These are phyloP conservation scores for Agrochola circellaris DNA, from an alignment of 2,888 invertebrate species.

Conservation along the genomic window DNA sequence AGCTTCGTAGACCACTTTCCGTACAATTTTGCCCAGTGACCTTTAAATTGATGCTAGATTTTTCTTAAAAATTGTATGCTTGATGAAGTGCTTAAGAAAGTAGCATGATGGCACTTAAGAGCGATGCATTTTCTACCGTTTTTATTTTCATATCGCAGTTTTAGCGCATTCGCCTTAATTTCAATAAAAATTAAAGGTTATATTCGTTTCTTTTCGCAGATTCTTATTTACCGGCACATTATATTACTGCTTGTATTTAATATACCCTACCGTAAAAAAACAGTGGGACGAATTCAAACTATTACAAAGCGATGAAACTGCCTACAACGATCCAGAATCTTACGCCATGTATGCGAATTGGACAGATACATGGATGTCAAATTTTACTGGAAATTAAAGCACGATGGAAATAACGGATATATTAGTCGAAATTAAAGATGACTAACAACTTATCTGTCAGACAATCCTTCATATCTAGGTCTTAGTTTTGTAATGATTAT, in stretches of 20 bases:
- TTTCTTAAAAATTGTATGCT: not conserved
- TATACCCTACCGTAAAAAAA: constrained; percentile 54
- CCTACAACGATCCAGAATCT: constrained; percentile 2
- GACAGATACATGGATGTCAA: constrained; percentile 38
- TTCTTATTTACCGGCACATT: constrained; percentile 71
- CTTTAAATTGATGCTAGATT: not conserved
- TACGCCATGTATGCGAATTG: constrained; percentile 38
- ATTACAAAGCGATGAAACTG: constrained; percentile 35
- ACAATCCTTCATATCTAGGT: no score
- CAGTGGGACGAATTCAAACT: not conserved
- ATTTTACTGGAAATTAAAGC: constrained; percentile 20
- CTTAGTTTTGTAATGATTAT: not conserved
- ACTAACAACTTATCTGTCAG: no score
- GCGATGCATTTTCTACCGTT: not conserved
- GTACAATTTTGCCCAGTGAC: not conserved
- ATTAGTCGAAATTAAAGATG: not conserved
- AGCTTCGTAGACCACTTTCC: not conserved
- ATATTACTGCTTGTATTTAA: constrained; percentile 70
- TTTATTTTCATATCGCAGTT: not conserved
- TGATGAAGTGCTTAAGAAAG: not conserved
- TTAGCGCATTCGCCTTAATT: not conserved
- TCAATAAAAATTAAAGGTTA: not conserved
- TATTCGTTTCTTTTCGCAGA: constrained; percentile 66
- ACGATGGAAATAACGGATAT: not conserved
- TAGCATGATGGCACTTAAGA: not conserved